These are phyloP conservation scores for Pissodes strobi DNA, from an alignment of 1,140 invertebrate genomes.

Conservation along the genomic window DNA sequence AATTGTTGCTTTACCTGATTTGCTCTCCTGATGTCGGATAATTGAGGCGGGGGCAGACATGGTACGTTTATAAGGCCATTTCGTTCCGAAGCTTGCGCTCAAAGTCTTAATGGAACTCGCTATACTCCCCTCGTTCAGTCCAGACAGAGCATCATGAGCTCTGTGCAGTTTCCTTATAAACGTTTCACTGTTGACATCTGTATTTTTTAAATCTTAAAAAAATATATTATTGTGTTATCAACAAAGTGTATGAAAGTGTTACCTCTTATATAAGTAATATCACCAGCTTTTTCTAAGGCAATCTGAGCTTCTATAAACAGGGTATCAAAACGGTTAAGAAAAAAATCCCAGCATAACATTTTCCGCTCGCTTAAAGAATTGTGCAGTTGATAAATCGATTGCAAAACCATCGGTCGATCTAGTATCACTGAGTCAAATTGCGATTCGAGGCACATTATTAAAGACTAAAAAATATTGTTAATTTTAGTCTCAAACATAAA, in stretches of 20 bases:
- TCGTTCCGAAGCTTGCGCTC: slow-evolving; percentile 87
- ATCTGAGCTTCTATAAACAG: slow-evolving; percentile 95
- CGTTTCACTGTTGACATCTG: slow-evolving; percentile 85
- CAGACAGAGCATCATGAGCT: slow-evolving; percentile 84
- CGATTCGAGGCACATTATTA: slow-evolving; percentile 85
- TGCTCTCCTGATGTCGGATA: slow-evolving; percentile 74
- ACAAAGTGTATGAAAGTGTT: too few species aligned
- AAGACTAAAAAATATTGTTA: slow-evolving; percentile 69
- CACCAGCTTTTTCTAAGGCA: slow-evolving; percentile 79
- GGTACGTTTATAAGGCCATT: slow-evolving; percentile 94
- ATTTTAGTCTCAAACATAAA: too few species aligned
- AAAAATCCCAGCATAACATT: slow-evolving; percentile 97
- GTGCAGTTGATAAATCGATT: slow-evolving; percentile 92
- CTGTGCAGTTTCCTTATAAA: slow-evolving; percentile 87
- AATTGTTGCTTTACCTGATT: slow-evolving; percentile 73
- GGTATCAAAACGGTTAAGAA: slow-evolving; percentile 94
- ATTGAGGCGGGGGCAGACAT: slow-evolving; percentile 88
- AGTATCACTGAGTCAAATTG: slow-evolving; percentile 95
- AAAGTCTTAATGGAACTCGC: slow-evolving; percentile 76
- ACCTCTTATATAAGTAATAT: slow-evolving; percentile 83
- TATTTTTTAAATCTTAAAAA: slow-evolving; percentile 81
- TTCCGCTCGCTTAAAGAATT: slow-evolving; percentile 89
- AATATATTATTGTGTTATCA: background rate
- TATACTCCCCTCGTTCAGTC: slow-evolving; percentile 64
- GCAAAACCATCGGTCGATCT: slow-evolving; percentile 96